phyloP scores from a whole-genome alignment of 2,797 vertebrate species.

The Sebastes cheni region DNA sequence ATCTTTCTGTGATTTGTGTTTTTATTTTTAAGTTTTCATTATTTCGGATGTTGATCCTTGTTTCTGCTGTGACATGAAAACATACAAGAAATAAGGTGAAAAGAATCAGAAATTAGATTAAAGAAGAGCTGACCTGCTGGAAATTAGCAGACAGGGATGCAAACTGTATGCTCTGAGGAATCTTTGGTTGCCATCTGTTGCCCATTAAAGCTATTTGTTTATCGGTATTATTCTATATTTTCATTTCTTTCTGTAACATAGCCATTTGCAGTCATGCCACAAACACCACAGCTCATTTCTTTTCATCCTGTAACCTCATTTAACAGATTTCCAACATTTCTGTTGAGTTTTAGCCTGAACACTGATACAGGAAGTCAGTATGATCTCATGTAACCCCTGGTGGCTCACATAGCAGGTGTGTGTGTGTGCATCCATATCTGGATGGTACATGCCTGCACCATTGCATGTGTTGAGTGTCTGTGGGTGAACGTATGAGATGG shows the following conservation, averaged over 20 bases:
- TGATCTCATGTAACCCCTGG: slow-evolving; percentile 51
- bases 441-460: slow-evolving; percentile 20
- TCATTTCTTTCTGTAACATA: slow-evolving; percentile 52
- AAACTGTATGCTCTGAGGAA: slow-evolving; percentile 67
- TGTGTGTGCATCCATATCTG: slow-evolving; percentile 5
- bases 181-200: slow-evolving; percentile 75
- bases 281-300: slow-evolving; percentile 19
- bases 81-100: slow-evolving; percentile 19
- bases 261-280: slow-evolving; percentile 26
- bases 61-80: slow-evolving; percentile 59
- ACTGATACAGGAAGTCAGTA: slow-evolving; percentile 24
- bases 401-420: slow-evolving; percentile 13
- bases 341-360: slow-evolving; percentile 7
- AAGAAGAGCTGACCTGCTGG: slow-evolving; percentile 40
- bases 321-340: neutral
- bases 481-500: slow-evolving; percentile 40
- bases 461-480: slow-evolving; percentile 33
- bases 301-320: slow-evolving; percentile 13
- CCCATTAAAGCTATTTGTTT: slow-evolving; percentile 82
- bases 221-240: slow-evolving; percentile 71
- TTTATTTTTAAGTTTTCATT: slow-evolving; percentile 54
- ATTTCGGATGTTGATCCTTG: slow-evolving; percentile 45
- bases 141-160: slow-evolving; percentile 29
- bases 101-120: slow-evolving; percentile 6
- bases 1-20: slow-evolving; percentile 40